Base-by-base conservation (phyloP, 2,888 invertebrate genomes). In the Lepidocyrtinus sp. region DNA sequence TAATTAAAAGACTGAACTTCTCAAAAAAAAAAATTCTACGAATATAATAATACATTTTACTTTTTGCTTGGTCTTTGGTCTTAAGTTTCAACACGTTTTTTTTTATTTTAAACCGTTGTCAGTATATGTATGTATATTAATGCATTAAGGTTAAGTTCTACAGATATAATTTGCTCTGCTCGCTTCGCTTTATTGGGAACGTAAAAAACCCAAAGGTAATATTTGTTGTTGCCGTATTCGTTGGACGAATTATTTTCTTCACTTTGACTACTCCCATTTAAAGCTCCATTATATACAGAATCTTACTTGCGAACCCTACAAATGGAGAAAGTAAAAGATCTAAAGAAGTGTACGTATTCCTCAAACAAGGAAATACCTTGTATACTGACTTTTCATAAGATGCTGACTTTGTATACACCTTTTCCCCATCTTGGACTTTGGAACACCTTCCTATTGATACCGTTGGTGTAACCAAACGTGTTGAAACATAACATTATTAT, bases 181-280 rank as follows among this genome's bases (percentile, higher is more conserved):
- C 59, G 63, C 36, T 62, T 62, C 7, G 45, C 50, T 50, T 50
- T 15, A n/a, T 61, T 36, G 27, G 19, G 19, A 65, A 17, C 19
- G 26, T 65, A 68, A 15, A 25, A 15, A 59, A 45, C 25, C 22
- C 36, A 25, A 45, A 22, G 21, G 17, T 26, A 69, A 17, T 55
- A 50, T 24, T 67, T 55, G 50, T 64, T 65, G 63, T 64, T 74
- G 65, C 55, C 55, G 1, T 50, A 68, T 68, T 63, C 68, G 79
- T 63, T 80, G 79, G 79, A 80, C 79, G 79, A 80, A 80, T 80
- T 26, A 73, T 64, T 80, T 79, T 59, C 7, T 21, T 63, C 79
- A 61, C 67, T 46, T 36, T 25, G 25, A 22, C 69, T 50, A 73
- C 73, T 69, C 64, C 59, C 21, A 3, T 80, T 70, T 75, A 80